Conservation (phyloP, 2,888 invertebrate genomes). For the Petrolisthes manimaculis region DNA sequence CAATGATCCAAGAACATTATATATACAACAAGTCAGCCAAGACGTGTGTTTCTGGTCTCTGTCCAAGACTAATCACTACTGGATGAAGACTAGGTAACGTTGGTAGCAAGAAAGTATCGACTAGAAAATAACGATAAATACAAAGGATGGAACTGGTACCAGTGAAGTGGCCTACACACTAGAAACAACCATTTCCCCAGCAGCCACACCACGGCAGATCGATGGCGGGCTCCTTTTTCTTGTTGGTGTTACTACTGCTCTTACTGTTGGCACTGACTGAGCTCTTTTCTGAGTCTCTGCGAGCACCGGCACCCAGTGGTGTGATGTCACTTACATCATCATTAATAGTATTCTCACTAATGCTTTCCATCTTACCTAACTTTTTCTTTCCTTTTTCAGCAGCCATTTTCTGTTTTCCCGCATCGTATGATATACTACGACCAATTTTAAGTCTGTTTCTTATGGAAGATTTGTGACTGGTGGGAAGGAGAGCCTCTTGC, state of each 20-base stretch:
- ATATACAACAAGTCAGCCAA: conserved; percentile 53
- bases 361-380: conserved; percentile 63
- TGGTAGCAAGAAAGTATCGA: conserved; percentile 52
- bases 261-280: conserved; percentile 72
- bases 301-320: conserved; percentile 56
- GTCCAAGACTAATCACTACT: conserved; percentile 58
- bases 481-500: conserved; percentile 63
- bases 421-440: conserved; percentile 58
- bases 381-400: conserved; percentile 57
- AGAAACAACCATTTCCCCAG: conserved; percentile 85
- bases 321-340: conserved; percentile 65
- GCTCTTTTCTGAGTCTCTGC: conserved; percentile 66
- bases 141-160: conserved; percentile 61
- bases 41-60: conserved; percentile 54
- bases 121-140: conserved; percentile 62
- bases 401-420: conserved; percentile 55
- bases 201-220: conserved; percentile 84
- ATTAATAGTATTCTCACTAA: conserved; percentile 63
- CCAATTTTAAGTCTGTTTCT: conserved; percentile 64
- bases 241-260: conserved; percentile 71
- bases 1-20: conserved; percentile 50
- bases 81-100: conserved; percentile 57
- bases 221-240: conserved; percentile 64
- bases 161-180: conserved; percentile 65
- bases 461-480: conserved; percentile 51